Percentiles rank a stretch among this genome's conserved stretches.
Evolutionary conservation across 2,113 vertebrate species (phyloP).

Genomic region (Aviceda subcristata): DNA sequence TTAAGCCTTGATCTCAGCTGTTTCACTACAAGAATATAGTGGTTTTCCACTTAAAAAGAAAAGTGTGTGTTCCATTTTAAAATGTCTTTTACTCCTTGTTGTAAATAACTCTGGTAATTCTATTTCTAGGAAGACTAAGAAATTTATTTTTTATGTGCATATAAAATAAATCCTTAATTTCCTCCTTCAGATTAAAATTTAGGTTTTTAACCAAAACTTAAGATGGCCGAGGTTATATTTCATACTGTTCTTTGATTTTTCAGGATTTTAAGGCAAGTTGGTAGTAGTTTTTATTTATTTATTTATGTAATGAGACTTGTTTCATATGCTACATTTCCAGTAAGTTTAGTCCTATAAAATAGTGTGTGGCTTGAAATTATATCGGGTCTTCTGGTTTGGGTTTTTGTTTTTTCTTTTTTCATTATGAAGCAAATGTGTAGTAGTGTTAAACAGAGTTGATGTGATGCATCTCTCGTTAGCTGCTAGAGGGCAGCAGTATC

Average conservation of each 20-base stretch:
- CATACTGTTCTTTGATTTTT: background rate
- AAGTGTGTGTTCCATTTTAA: conserved; percentile 28
- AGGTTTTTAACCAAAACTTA: background rate
- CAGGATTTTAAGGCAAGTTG: background rate
- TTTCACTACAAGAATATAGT: background rate
- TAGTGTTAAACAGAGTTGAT: background rate
- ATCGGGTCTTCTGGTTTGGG: background rate
- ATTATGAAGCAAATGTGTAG: background rate
- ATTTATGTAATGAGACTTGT: background rate
- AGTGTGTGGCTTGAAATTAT: background rate
- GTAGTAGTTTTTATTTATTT: background rate
- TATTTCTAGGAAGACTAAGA: conserved; percentile 34
- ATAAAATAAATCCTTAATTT: conserved; percentile 60
- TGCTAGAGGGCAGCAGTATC: conserved; percentile 71
- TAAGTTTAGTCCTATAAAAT: conserved; percentile 5
- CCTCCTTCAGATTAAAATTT: conserved; percentile 28
- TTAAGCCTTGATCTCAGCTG: background rate
- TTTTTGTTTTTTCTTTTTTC: background rate
- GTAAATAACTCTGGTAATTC: conserved; percentile 35
- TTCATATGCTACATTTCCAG: conserved; percentile 43
- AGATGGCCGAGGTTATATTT: background rate
- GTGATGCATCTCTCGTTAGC: background rate
- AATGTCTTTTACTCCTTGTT: background rate
- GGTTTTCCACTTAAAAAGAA: conserved; percentile 28
- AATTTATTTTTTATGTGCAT: background rate